A percentile compares a stretch with the other conserved stretches of the same genome.
These are phyloP conservation scores for Staurois parvus DNA, from an alignment of 2,797 vertebrate genomes.

Conservation along the genomic window DNA sequence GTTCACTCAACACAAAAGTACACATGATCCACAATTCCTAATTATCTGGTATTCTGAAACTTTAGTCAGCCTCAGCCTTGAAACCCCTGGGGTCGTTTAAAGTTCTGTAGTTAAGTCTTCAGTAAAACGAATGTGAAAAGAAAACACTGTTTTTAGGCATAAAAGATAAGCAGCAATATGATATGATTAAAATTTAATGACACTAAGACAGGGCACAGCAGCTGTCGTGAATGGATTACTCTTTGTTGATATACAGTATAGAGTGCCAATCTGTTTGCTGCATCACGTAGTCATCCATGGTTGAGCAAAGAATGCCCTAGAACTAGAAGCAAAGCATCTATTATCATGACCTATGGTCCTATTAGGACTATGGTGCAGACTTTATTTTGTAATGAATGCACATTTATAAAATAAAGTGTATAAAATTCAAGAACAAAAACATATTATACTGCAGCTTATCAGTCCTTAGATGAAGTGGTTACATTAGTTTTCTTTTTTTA, in stretches of 20 bases:
- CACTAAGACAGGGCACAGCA: neutral
- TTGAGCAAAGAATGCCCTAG: neutral
- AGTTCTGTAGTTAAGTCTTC: neutral
- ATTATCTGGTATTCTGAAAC: slow-evolving; percentile 4
- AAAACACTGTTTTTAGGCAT: slow-evolving; percentile 3
- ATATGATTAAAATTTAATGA: neutral
- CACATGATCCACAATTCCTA: neutral
- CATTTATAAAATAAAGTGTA: too few relatives aligned
- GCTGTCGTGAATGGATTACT: slow-evolving; percentile 4
- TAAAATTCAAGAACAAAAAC: too few relatives aligned
- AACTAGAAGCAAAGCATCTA: too few relatives aligned
- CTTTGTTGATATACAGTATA: neutral
- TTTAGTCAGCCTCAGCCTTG: neutral
- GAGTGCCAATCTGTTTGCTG: neutral
- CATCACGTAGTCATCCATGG: neutral
- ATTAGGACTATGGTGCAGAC: neutral
- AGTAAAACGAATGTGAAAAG: slow-evolving; percentile 16
- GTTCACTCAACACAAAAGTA: slow-evolving; percentile 22
- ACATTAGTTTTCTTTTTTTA: too few relatives aligned
- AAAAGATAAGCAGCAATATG: neutral
- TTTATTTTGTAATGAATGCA: too few relatives aligned
- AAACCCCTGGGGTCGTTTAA: slow-evolving; percentile 4
- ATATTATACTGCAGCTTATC: too few relatives aligned
- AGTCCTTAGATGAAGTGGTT: too few relatives aligned
- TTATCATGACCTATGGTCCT: neutral